A percentile compares a stretch with the other conserved stretches of the same genome.
Evolutionary conservation across 2,113 vertebrate species (phyloP).

Genomic region (Alethe diademata): DNA sequence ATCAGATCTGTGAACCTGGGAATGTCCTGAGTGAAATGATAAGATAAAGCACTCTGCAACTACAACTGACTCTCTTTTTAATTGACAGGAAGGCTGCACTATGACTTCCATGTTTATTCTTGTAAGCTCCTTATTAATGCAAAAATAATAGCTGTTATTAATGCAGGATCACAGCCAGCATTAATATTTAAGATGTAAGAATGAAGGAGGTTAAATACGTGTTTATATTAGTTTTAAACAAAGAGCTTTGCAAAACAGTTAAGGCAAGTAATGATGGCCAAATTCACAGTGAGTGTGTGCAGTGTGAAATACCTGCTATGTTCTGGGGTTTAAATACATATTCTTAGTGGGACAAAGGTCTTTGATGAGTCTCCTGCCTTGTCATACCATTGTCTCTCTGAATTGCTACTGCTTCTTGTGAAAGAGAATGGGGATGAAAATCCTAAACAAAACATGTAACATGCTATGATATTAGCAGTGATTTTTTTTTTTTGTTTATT

Average conservation of each 20-base stretch:
- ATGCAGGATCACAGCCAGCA: slow-evolving; percentile 71
- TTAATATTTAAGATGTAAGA: slow-evolving; percentile 74
- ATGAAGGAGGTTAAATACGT: slow-evolving; percentile 71
- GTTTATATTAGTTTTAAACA: slow-evolving; percentile 71
- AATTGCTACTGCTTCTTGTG: neutral
- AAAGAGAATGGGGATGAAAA: neutral
- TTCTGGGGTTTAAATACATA: slow-evolving; percentile 21
- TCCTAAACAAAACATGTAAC: neutral
- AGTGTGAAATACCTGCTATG: neutral
- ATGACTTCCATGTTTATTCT: slow-evolving; percentile 76
- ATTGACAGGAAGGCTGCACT: slow-evolving; percentile 70
- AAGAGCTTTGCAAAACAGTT: slow-evolving; percentile 68
- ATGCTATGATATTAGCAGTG: neutral
- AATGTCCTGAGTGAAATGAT: slow-evolving; percentile 56
- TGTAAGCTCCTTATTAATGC: slow-evolving; percentile 75
- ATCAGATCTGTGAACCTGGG: slow-evolving; percentile 46
- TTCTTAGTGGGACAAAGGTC: slow-evolving; percentile 31
- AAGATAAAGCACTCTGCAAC: slow-evolving; percentile 61
- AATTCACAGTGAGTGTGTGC: neutral
- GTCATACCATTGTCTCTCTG: neutral
- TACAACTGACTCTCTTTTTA: slow-evolving; percentile 68
- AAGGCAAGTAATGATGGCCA: slow-evolving; percentile 29
- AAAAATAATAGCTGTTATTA: slow-evolving; percentile 76
- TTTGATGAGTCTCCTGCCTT: neutral
- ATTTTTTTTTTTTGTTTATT: slow-evolving; percentile 54